Conservation (phyloP, 2,888 invertebrate genomes). For the Anthophora plumipes region DNA sequence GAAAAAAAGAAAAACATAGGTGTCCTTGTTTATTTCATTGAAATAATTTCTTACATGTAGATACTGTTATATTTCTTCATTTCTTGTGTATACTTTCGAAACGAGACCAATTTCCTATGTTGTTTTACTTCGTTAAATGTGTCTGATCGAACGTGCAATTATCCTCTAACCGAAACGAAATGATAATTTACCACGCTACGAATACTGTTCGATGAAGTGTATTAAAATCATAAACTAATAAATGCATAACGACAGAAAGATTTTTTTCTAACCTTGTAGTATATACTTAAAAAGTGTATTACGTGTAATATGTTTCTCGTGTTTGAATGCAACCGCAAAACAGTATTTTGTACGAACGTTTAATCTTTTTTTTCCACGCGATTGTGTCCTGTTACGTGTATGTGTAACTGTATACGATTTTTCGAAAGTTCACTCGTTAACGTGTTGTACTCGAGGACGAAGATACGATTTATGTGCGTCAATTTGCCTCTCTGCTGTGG, state of each 20-base stretch:
- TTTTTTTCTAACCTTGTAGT: neutral
- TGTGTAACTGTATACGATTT: neutral
- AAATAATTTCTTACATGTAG: neutral
- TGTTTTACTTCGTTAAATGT: neutral
- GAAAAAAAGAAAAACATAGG: neutral
- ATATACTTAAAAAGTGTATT: neutral
- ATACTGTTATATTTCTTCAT: neutral
- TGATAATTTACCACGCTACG: neutral
- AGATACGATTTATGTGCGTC: conserved; percentile 18
- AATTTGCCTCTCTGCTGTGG: neutral
- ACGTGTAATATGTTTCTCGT: no score
- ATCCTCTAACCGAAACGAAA: neutral
- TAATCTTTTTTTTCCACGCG: no score
- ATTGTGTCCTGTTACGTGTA: neutral
- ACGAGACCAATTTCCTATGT: neutral
- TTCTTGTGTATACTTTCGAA: neutral
- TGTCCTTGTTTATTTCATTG: conserved; percentile 11
- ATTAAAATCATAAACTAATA: neutral
- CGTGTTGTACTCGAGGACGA: neutral
- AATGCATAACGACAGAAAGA: neutral
- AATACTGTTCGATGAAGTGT: neutral
- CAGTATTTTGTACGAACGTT: no score
- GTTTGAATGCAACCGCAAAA: neutral
- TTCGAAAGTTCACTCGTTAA: neutral
- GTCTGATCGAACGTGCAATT: neutral